Percentiles rank a stretch among this genome's conserved stretches.
Conservation (phyloP, 2,888 invertebrate species). For the Quadroppia sp. region DNA sequence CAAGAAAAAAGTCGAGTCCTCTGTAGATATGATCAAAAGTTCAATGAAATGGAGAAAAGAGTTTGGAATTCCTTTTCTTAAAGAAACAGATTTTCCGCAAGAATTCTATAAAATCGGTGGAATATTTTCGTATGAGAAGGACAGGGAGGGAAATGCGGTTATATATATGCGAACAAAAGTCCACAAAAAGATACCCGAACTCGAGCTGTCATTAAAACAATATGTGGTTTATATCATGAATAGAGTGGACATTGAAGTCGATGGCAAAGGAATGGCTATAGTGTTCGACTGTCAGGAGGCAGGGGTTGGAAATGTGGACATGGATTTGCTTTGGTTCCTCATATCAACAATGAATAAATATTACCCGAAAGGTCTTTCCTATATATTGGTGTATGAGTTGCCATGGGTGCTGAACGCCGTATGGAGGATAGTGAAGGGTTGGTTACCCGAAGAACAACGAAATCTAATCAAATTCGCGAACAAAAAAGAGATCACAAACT, state of each 20-base stretch:
- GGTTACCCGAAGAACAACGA: conserved; percentile 40
- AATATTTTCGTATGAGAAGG: conserved; percentile 39
- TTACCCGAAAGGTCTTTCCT: conserved; percentile 64
- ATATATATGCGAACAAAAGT: conserved; percentile 43
- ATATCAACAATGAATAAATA: conserved; percentile 80
- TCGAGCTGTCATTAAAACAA: conserved; percentile 31
- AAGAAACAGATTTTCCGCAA: conserved; percentile 39
- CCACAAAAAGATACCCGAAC: conserved; percentile 37
- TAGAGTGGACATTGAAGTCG: conserved; percentile 23
- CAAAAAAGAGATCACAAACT: conserved; percentile 35
- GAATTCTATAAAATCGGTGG: conserved; percentile 42
- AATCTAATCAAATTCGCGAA: conserved; percentile 36
- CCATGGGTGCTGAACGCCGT: conserved; percentile 43
- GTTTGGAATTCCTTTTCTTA: conserved; percentile 29
- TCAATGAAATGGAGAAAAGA: conserved; percentile 40
- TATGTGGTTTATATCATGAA: conserved; percentile 40
- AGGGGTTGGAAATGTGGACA: conserved; percentile 58
- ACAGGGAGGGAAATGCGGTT: conserved; percentile 40
- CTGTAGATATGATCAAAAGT: conserved; percentile 40
- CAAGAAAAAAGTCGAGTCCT: conserved; percentile 31
- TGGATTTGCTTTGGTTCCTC: conserved; percentile 82
- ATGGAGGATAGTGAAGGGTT: conserved; percentile 40
- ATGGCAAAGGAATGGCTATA: conserved; percentile 39
- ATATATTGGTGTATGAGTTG: conserved; percentile 43
- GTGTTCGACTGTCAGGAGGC: conserved; percentile 42